Evolutionary conservation across 2,888 invertebrate species (phyloP).

Genomic region (Pseudolycoriella hygida): DNA sequence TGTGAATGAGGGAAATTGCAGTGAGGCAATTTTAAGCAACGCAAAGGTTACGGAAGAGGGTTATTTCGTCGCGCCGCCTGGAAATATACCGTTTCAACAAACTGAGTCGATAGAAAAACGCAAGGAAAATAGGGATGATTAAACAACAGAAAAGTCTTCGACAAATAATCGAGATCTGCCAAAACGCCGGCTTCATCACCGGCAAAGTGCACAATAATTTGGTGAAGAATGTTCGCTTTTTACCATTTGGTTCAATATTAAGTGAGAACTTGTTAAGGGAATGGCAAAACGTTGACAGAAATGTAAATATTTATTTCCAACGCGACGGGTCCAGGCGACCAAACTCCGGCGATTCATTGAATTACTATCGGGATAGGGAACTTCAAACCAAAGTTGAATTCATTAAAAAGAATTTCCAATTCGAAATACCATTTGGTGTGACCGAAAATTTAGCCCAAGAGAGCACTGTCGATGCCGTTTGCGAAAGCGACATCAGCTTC

Average conservation of each 20-base stretch:
- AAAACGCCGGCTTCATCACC: conserved; percentile 7
- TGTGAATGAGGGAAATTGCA: conserved; percentile 49
- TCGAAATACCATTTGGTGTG: background rate
- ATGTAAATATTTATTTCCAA: conserved; percentile 12
- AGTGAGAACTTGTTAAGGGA: conserved; percentile 35
- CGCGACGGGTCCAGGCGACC: conserved; percentile 19
- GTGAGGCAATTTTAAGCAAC: conserved; percentile 52
- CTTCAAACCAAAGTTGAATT: background rate
- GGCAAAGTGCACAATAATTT: conserved; percentile 7
- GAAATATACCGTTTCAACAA: conserved; percentile 55
- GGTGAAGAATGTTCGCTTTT: conserved; percentile 11
- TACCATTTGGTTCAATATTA: conserved; percentile 30
- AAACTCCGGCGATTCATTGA: background rate
- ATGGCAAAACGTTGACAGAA: conserved; percentile 29
- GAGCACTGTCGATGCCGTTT: background rate
- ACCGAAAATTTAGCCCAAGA: background rate
- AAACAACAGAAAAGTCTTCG: conserved; percentile 1
- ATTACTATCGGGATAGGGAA: background rate
- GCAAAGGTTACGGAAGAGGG: conserved; percentile 64
- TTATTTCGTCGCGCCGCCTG: conserved; percentile 81
- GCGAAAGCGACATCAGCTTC: background rate
- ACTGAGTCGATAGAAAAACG: conserved; percentile 9
- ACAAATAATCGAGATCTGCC: conserved; percentile 8
- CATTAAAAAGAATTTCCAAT: background rate
- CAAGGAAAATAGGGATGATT: conserved; percentile 7